Evolutionary conservation across 2,888 invertebrate genomes (phyloP), one percentile per base, ranked within the genome.

Genomic region (Ceriagrion tenellum): DNA sequence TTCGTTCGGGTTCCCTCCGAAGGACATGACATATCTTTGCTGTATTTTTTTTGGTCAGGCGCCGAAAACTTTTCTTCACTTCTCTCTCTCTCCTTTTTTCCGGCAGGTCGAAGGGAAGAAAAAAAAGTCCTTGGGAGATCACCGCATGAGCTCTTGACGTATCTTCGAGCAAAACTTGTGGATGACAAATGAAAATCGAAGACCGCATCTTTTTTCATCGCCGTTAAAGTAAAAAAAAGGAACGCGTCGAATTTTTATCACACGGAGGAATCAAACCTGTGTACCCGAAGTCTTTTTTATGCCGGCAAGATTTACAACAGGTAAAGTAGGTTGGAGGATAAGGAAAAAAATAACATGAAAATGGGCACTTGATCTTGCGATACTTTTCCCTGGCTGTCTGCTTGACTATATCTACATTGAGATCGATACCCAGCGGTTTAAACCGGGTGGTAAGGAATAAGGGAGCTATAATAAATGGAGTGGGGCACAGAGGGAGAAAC

Each of bases 101-200:
- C 47, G 69, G 69, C 4, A 47, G 47, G 47, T 47, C 8, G 47
- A 47, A 69, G 59, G 2, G 1, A 59, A 1, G 59, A 69, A 35
- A 35, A 81, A 81, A 81, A 81, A 81, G 16, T 18, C 59, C 59
- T 35, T 35, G 12, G 35, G 81, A 26, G 81, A 81, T 81, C 81
- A 35, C 81, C 81, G 18, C 81, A 35, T 35, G 35, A 81, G 81
- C 81, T 81, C 35, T n/a, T 81, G 81, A 81, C 81, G 35, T 35
- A 12, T 81, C 18, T 35, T 81, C 35, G 35, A 81, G 81, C n/a
- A 35, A 81, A 81, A 81, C 35, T 81, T 81, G 47, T 47, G 81
- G 81, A 81, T 81, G 81, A 81, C 81, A 81, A 81, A 81, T 81
- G 81, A 35, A 81, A 35, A 81, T 30, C 81, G 81, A 35, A 81